phyloP scores from a whole-genome alignment of 2,113 vertebrate species.

The Aldabrachelys gigantea region DNA sequence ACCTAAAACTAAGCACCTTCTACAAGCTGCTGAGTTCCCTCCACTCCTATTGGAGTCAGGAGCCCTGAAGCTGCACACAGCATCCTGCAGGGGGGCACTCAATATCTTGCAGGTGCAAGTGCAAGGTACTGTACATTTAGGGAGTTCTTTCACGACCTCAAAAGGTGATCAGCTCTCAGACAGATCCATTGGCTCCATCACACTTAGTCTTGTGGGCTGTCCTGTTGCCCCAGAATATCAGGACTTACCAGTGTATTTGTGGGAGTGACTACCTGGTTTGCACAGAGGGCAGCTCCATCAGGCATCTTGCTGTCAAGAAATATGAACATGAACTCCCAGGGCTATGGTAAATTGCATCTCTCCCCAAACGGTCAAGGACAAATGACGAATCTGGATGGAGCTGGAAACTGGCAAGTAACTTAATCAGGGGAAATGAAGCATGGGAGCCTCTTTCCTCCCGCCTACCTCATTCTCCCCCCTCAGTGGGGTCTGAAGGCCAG shows the following conservation, averaged over 20 bases:
- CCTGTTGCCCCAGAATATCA: neutral
- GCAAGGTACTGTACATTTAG: neutral
- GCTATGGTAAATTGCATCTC: constrained; percentile 32
- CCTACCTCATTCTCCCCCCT: neutral
- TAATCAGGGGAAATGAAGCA: constrained; percentile 53
- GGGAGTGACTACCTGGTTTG: neutral
- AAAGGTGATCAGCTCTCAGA: neutral
- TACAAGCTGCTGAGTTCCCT: neutral
- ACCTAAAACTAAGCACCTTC: neutral
- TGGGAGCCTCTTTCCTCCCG: constrained; percentile 3
- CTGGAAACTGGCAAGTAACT: constrained; percentile 61
- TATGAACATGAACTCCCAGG: neutral
- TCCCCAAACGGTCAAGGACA: constrained; percentile 63
- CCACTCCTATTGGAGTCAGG: neutral
- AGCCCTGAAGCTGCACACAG: neutral
- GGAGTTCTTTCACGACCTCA: neutral
- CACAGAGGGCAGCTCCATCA: neutral
- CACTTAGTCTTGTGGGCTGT: neutral
- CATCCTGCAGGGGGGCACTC: neutral
- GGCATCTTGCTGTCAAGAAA: neutral
- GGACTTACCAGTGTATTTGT: constrained; percentile 36
- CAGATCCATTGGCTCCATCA: neutral
- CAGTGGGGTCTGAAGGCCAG: too few relatives aligned
- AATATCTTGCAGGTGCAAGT: neutral
- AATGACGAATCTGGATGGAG: constrained; percentile 60